phyloP scores from a whole-genome alignment of 2,113 vertebrate species.

The Heterochromis multidens region DNA sequence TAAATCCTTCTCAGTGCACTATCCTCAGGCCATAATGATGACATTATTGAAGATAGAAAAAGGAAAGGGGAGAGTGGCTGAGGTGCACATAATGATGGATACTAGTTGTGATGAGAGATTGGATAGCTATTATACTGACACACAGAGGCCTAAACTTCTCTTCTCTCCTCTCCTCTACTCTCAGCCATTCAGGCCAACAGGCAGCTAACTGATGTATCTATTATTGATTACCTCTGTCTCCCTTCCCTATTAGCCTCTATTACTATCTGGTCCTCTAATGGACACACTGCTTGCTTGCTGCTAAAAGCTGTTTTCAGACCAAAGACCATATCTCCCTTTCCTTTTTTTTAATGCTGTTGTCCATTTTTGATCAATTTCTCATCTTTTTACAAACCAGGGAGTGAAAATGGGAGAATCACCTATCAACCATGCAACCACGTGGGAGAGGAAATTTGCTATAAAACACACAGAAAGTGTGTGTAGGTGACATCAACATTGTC shows the following conservation, averaged over 20 bases:
- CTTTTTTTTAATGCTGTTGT: not conserved
- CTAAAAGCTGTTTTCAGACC: not conserved
- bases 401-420: not conserved
- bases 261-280: constrained; percentile 25
- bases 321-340: not conserved
- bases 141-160: not conserved
- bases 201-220: constrained; percentile 29
- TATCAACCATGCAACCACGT: not conserved
- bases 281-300: not conserved
- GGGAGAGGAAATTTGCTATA: not conserved
- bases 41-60: not conserved
- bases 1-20: not conserved
- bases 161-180: not conserved
- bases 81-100: not conserved
- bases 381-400: not conserved
- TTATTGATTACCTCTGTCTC: constrained; percentile 38
- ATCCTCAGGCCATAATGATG: not conserved
- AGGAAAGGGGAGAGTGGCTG: not conserved
- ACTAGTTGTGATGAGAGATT: not conserved
- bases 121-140: not conserved
- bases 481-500: not conserved
- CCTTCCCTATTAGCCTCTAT: constrained; percentile 24
- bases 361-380: not conserved
- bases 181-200: not conserved
- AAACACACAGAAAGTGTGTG: not conserved